Evolutionary conservation across 2,797 vertebrate species (phyloP), one percentile per base, ranked within the genome.

Genomic region (Coregonus sp.): DNA sequence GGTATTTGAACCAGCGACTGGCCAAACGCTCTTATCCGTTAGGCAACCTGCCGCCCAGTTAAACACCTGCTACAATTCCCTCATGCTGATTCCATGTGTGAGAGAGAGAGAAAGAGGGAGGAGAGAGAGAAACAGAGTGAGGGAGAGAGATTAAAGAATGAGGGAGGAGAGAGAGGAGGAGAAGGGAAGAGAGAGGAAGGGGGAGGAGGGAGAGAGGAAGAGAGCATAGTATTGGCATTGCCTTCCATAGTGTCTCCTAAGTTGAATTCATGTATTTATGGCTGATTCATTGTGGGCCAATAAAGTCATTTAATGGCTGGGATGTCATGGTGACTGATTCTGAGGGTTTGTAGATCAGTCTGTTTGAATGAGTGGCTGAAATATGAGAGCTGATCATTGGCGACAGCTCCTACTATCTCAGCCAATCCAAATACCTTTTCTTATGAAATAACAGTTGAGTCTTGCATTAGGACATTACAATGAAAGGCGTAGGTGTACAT

Each of bases 241-340:
- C 77, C 78, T 72, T 75, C 78, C 77, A 77, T 63, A 29, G 29
- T 52, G 72, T 3, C 77, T 31, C 20, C 29, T 75, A 63, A 65
- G 80, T 51, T 78, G 81, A 87, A 85, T 75, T 25, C 81, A 82
- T 80, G 66, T 69, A 81, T 84, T 67, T 73, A 33, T 9, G 35
- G 25, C 29, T 70, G 77, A 83, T 72, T 86, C 76, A 78, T 61
- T 51, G 73, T 31, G 1, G 75, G 67, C 69, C 70, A 37, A 16
- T 74, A 69, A 75, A 80, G 70, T 65, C 67, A 61, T 40, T 66
- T 78, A 56, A 76, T 18, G 59, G 18, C 76, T 78, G 50, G 63
- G 35, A 18, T 76, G n/a, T 81, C 75, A 70, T 33, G n/a, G 77
- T 59, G 75, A 75, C 65, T 29, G 47, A 29, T n/a, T 6, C 2